These are phyloP conservation scores for Disparrhopalites patrizii DNA, from an alignment of 2,888 invertebrate species.

Conservation along the genomic window DNA sequence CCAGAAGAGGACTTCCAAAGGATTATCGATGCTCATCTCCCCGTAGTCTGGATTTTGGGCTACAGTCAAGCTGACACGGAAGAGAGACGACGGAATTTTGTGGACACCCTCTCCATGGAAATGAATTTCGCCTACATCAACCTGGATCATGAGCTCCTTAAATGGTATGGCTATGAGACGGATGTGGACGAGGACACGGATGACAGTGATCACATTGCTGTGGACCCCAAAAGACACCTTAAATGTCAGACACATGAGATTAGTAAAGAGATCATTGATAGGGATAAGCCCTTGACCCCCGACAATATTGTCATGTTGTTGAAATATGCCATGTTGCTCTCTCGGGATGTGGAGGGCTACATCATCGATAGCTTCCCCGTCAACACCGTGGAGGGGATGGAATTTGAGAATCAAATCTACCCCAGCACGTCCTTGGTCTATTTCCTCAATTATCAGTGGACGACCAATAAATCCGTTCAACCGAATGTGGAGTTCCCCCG, in stretches of 20 bases:
- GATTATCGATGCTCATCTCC: slow-evolving; percentile 3
- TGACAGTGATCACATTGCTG: too few species aligned
- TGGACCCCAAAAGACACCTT: background rate
- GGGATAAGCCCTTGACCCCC: slow-evolving; percentile 18
- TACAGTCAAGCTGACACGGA: slow-evolving; percentile 12
- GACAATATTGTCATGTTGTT: slow-evolving; percentile 14
- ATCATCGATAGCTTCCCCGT: slow-evolving; percentile 27
- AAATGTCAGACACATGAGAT: background rate
- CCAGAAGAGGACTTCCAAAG: slow-evolving; percentile 13
- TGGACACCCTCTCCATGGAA: background rate
- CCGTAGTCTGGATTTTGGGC: slow-evolving; percentile 31
- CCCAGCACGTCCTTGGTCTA: slow-evolving; percentile 14
- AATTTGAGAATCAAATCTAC: slow-evolving; percentile 20
- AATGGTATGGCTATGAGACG: slow-evolving; percentile 5
- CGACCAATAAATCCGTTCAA: slow-evolving; percentile 3
- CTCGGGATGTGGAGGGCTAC: slow-evolving; percentile 8
- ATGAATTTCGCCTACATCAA: slow-evolving; percentile 23
- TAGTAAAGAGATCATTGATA: slow-evolving; percentile 17
- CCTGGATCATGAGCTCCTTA: slow-evolving; percentile 23
- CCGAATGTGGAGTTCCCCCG: slow-evolving; percentile 11
- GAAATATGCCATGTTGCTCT: slow-evolving; percentile 17
- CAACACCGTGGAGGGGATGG: slow-evolving; percentile 6
- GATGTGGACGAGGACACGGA: background rate
- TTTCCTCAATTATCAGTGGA: slow-evolving; percentile 18
- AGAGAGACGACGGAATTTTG: slow-evolving; percentile 6